A percentile compares a stretch with the other conserved stretches of the same genome.
Evolutionary conservation across 2,797 vertebrate species (phyloP).

Genomic region (Coluber constrictor): DNA sequence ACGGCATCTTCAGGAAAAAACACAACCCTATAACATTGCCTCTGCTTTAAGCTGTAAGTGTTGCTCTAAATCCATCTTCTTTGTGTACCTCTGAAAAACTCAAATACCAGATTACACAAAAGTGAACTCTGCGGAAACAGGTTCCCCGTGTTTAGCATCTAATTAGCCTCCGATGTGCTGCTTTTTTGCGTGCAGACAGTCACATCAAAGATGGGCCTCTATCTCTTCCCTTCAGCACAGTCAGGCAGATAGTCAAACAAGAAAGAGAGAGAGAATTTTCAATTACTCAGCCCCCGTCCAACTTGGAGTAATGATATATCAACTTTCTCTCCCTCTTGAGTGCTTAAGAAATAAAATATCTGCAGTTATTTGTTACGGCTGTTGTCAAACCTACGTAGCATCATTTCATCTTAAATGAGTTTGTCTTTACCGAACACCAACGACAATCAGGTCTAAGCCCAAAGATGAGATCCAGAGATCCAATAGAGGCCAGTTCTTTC

Average conservation of each 20-base stretch:
- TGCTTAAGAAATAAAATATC: constrained; percentile 13
- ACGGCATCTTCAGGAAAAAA: not conserved
- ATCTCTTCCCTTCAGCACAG: not conserved
- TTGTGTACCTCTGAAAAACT: not conserved
- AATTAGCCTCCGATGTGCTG: not conserved
- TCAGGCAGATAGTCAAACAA: constrained; percentile 12
- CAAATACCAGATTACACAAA: not conserved
- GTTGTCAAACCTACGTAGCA: not conserved
- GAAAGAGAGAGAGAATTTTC: constrained; percentile 4
- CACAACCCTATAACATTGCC: not conserved
- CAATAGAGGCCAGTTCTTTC: not conserved
- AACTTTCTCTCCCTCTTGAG: not conserved
- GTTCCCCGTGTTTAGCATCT: not conserved
- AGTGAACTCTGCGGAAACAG: not conserved
- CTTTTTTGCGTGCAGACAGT: not conserved
- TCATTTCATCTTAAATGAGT: not conserved
- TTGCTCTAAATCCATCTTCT: not conserved
- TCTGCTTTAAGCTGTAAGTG: not conserved
- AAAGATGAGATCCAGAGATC: not conserved
- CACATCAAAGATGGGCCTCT: constrained; percentile 9
- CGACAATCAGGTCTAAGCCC: not conserved
- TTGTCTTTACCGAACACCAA: not conserved
- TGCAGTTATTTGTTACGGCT: constrained; percentile 1
- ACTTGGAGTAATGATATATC: constrained; percentile 11
- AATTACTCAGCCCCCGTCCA: constrained; percentile 5